Evolutionary conservation across 2,113 vertebrate genomes (phyloP), one percentile per base, ranked within the genome.

Genomic region (Myrmecophaga tridactyla): DNA sequence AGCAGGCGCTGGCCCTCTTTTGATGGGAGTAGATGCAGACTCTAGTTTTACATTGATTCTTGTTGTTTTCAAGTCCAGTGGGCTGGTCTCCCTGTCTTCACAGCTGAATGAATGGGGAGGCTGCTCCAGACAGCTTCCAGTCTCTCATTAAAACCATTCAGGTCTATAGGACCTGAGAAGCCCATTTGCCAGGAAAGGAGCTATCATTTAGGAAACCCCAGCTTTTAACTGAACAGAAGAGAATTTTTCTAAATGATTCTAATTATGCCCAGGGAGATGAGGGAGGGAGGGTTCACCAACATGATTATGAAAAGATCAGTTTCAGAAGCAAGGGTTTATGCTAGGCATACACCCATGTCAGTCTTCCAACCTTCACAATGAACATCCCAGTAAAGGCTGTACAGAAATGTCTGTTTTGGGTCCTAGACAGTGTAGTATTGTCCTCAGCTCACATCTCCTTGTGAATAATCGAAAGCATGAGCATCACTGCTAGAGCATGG

Each of bases 221-320:
- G 34, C 13, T 41, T 93, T 96, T 95, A 96, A 69, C 69, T 86
- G 39, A 96, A 89, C 56, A 67, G 43, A 88, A 89, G 41, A 89
- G n/a, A 96, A 27, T 85, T 87, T 60, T 21, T 67, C 58, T 88
- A 94, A 88, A 4, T 58, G 39, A 67, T 83, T 90, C 62, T 81
- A 88, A 60, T 41, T 92, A 41, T 76, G 62, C 82, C 69, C 21
- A 25, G 39, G 72, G 51, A 89, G 29, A 20, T 60, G 60, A 87
- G 58, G 69, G 80, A 23, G 56, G 81, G 85, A 85, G 94, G 80
- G 34, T 67, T 21, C 65, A 89, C 69, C 85, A 43, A 89, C 60
- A 46, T 84, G 75, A 93, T 73, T 95, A 80, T 25, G 73, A 82
- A 70, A 90, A 87, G 80, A 96, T 43, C 7, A 51, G 7, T 82